Conservation (phyloP, 2,113 vertebrate species). For the Sterrhoptilus dennistouni region DNA sequence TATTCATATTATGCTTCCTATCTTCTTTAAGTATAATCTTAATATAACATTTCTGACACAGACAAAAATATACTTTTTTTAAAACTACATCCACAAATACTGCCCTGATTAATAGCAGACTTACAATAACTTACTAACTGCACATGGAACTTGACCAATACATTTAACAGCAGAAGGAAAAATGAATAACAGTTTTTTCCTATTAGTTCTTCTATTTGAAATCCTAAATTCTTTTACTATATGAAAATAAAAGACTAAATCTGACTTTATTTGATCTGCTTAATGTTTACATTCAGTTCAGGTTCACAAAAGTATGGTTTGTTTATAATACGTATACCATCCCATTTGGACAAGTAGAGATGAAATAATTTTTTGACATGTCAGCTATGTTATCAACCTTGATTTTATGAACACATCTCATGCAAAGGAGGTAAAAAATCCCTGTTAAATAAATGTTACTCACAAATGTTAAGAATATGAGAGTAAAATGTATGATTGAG, state of each 20-base stretch:
- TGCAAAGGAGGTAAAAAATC: conserved; percentile 1
- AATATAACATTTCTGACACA: conserved; percentile 79
- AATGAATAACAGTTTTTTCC: background rate
- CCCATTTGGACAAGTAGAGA: conserved; percentile 29
- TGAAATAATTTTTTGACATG: conserved; percentile 22
- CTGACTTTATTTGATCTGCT: conserved; percentile 47
- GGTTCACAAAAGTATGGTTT: conserved; percentile 58
- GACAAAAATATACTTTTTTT: conserved; percentile 87
- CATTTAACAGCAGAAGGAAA: conserved; percentile 48
- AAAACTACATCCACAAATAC: conserved; percentile 76
- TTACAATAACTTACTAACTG: conserved; percentile 64
- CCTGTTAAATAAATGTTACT: conserved; percentile 13
- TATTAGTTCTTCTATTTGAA: conserved; percentile 45
- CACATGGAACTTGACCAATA: conserved; percentile 54
- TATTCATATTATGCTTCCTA: conserved; percentile 50
- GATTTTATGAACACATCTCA: conserved; percentile 21
- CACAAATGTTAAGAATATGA: conserved; percentile 25
- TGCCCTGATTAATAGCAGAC: conserved; percentile 71
- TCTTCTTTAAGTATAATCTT: conserved; percentile 66
- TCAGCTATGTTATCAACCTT: conserved; percentile 11
- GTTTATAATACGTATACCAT: conserved; percentile 36
- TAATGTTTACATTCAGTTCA: conserved; percentile 72
- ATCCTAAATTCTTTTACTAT: conserved; percentile 51
- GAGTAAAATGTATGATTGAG: conserved; percentile 9
- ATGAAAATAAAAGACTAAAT: conserved; percentile 71